phyloP scores from a whole-genome alignment of 2,888 invertebrate species.

The Chesias legatella region DNA sequence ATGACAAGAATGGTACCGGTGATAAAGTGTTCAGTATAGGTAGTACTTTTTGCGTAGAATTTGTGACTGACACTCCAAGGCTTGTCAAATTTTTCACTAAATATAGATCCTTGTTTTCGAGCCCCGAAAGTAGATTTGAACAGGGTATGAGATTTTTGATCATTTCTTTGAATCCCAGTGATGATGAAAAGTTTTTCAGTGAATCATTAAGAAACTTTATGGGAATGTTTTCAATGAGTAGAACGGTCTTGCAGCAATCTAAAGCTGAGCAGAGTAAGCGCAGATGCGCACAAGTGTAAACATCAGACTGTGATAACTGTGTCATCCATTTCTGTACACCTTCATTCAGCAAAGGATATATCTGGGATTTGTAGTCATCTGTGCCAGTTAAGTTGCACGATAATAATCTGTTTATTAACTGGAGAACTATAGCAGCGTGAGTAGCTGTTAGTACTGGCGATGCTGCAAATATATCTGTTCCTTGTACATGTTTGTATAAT shows the following conservation, averaged over 20 bases:
- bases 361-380: slow-evolving; percentile 51
- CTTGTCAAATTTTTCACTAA: slow-evolving; percentile 57
- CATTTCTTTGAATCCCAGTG: slow-evolving; percentile 65
- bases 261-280: slow-evolving; percentile 57
- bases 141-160: slow-evolving; percentile 55
- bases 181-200: slow-evolving; percentile 55
- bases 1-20: slow-evolving; percentile 63
- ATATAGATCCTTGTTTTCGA: slow-evolving; percentile 54
- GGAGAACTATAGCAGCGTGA: slow-evolving; percentile 80
- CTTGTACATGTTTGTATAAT: slow-evolving; percentile 80
- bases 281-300: slow-evolving; percentile 70
- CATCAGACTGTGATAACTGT: slow-evolving; percentile 58
- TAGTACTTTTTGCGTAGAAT: slow-evolving; percentile 55
- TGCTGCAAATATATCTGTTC: slow-evolving; percentile 69
- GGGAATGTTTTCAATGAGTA: slow-evolving; percentile 48
- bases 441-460: slow-evolving; percentile 76
- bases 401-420: slow-evolving; percentile 59
- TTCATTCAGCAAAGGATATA: slow-evolving; percentile 62
- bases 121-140: slow-evolving; percentile 66
- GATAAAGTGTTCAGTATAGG: slow-evolving; percentile 59
- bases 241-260: slow-evolving; percentile 58
- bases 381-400: slow-evolving; percentile 39
- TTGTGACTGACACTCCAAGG: slow-evolving; percentile 54
- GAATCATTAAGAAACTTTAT: slow-evolving; percentile 52
- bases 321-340: slow-evolving; percentile 72